Evolutionary conservation across 2,888 invertebrate genomes (phyloP).

Genomic region (Parthenolecanium corni): DNA sequence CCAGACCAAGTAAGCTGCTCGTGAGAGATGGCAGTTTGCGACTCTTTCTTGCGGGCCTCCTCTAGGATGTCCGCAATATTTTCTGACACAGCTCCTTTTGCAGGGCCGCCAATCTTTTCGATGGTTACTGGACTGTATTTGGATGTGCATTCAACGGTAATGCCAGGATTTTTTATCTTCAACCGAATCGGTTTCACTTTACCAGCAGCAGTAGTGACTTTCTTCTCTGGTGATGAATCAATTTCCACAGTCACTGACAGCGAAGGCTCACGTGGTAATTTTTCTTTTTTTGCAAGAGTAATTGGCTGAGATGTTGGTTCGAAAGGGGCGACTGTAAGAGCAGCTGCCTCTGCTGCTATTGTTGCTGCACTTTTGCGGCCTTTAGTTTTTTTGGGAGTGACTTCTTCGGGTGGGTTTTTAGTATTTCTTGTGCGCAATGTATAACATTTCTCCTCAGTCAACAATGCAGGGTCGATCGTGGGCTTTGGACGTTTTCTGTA

Average conservation of each 20-base stretch:
- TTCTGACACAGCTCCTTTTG: neutral
- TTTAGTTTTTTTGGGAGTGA: no score
- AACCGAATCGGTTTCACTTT: conserved; percentile 11
- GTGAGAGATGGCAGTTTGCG: neutral
- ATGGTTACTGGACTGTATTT: neutral
- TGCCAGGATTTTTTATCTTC: conserved; percentile 16
- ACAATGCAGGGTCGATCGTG: no score
- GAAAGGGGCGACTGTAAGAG: no score
- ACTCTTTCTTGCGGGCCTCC: conserved; percentile 8
- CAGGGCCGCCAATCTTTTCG: neutral
- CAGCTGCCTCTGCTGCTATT: no score
- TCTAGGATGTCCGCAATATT: neutral
- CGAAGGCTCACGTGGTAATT: neutral
- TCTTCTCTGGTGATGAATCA: neutral
- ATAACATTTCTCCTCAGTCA: no score
- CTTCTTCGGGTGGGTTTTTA: no score
- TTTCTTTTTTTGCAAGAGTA: neutral
- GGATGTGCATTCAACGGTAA: conserved; percentile 6
- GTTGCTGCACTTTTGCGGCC: no score
- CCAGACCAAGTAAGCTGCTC: conserved; percentile 18
- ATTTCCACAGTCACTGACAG: neutral
- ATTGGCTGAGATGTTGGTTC: no score
- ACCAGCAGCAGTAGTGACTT: neutral
- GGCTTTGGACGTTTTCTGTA: conserved; percentile 6
- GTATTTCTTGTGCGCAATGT: no score